A percentile compares a stretch with the other conserved stretches of the same genome.
These are phyloP conservation scores for Drosophila suboccidentalis DNA, from an alignment of 2,888 invertebrate genomes.

Conservation along the genomic window DNA sequence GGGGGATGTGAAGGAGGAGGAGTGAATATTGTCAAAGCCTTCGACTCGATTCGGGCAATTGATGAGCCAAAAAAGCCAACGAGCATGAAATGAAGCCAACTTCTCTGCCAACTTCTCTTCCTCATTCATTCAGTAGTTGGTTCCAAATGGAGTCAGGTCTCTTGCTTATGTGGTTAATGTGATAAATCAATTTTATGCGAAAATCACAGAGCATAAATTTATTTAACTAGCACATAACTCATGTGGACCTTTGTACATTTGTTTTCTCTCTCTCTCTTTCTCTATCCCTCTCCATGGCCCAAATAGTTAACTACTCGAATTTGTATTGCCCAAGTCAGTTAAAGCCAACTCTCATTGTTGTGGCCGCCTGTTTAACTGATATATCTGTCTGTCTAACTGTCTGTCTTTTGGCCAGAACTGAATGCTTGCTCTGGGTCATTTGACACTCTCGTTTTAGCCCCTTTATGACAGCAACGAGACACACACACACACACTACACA, in stretches of 20 bases:
- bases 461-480: constrained; percentile 47
- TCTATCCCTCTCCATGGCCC: constrained; percentile 8
- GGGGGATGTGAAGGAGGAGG: not conserved
- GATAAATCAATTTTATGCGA: constrained; percentile 83
- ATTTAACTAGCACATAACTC: constrained; percentile 80
- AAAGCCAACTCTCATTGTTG: constrained; percentile 40
- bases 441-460: constrained; percentile 43
- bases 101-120: constrained; percentile 17
- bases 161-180: constrained; percentile 75
- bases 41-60: constrained; percentile 59
- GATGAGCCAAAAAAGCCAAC: constrained; percentile 81
- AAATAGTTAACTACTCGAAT: constrained; percentile 41
- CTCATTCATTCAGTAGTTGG: not conserved
- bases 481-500: constrained; percentile 1
- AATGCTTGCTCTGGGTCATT: constrained; percentile 42
- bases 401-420: constrained; percentile 14
- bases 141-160: constrained; percentile 15
- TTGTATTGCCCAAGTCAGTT: constrained; percentile 30
- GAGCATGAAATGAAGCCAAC: constrained; percentile 78
- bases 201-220: constrained; percentile 83
- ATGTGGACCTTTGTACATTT: constrained; percentile 56
- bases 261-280: constrained; percentile 19
- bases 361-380: constrained; percentile 20
- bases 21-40: constrained; percentile 41
- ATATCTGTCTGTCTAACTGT: constrained; percentile 3